These are phyloP conservation scores for Scaptomyza pallida DNA, from an alignment of 1,140 invertebrate species.

Conservation along the genomic window DNA sequence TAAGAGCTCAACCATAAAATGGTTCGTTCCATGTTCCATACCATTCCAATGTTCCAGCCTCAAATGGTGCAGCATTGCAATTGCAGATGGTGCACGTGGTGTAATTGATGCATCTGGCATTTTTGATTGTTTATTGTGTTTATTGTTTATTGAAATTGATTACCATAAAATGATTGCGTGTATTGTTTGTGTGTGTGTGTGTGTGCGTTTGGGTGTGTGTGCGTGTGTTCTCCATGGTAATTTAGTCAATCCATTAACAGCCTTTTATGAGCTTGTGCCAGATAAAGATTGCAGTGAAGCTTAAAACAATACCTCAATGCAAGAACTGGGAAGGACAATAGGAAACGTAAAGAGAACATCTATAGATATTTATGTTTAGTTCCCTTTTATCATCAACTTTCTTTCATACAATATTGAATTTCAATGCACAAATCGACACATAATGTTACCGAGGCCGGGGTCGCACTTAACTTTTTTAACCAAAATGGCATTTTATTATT, in stretches of 20 bases:
- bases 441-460: too few relatives aligned
- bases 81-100: constrained; percentile 27
- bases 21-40: constrained; percentile 10
- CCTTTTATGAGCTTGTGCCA: background rate
- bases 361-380: too few relatives aligned
- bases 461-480: too few relatives aligned
- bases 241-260: background rate
- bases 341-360: background rate
- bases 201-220: constrained; percentile 18
- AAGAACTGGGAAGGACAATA: background rate
- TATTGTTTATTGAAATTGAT: constrained; percentile 74
- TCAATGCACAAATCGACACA: too few relatives aligned
- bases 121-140: constrained; percentile 65
- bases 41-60: constrained; percentile 8
- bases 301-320: background rate
- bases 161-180: constrained; percentile 74
- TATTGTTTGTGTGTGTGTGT: constrained; percentile 18
- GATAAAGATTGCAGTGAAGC: background rate
- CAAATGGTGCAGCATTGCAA: background rate
- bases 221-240: background rate
- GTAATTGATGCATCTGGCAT: constrained; percentile 67
- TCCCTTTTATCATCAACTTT: too few relatives aligned
- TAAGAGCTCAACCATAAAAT: constrained; percentile 1
- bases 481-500: too few relatives aligned
- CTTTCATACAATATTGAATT: too few relatives aligned